Evolutionary conservation across 2,113 vertebrate species (phyloP).

Genomic region (Pholis gunnellus): DNA sequence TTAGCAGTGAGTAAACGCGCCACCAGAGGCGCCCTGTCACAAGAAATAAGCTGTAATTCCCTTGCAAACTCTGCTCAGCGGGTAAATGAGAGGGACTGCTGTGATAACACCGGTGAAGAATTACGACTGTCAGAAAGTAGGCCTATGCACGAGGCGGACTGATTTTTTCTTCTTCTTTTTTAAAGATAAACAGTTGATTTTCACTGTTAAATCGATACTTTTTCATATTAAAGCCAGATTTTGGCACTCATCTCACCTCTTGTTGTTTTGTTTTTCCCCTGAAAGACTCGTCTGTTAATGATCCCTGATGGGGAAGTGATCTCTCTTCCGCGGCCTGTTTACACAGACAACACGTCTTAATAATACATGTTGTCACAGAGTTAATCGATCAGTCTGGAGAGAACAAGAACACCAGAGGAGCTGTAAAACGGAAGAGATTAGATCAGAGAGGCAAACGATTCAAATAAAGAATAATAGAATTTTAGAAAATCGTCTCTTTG

Average conservation of each 20-base stretch:
- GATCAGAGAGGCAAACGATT: slow-evolving; percentile 40
- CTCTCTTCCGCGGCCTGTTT: slow-evolving; percentile 69
- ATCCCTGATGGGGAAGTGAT: slow-evolving; percentile 63
- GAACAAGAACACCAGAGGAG: slow-evolving; percentile 78
- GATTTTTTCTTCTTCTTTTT: background rate
- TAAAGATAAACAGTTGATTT: slow-evolving; percentile 44
- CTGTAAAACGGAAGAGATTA: slow-evolving; percentile 52
- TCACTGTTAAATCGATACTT: slow-evolving; percentile 65
- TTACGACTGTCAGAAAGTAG: slow-evolving; percentile 9
- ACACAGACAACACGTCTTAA: slow-evolving; percentile 75
- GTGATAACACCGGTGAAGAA: slow-evolving; percentile 38
- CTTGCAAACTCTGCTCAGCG: slow-evolving; percentile 34
- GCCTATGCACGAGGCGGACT: background rate
- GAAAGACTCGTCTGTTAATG: slow-evolving; percentile 49
- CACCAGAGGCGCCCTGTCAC: slow-evolving; percentile 81
- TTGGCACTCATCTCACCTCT: slow-evolving; percentile 73
- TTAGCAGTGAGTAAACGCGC: slow-evolving; percentile 64
- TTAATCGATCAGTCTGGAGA: slow-evolving; percentile 79
- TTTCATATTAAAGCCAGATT: slow-evolving; percentile 74
- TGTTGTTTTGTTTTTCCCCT: slow-evolving; percentile 44
- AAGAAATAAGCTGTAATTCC: slow-evolving; percentile 68
- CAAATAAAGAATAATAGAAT: no score
- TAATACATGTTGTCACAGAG: slow-evolving; percentile 80
- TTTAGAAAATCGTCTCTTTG: no score
- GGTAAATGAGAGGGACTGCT: slow-evolving; percentile 28